A percentile compares a stretch with the other conserved stretches of the same genome.
Conservation (phyloP, 2,888 invertebrate species). For the Mactromeris polynyma region DNA sequence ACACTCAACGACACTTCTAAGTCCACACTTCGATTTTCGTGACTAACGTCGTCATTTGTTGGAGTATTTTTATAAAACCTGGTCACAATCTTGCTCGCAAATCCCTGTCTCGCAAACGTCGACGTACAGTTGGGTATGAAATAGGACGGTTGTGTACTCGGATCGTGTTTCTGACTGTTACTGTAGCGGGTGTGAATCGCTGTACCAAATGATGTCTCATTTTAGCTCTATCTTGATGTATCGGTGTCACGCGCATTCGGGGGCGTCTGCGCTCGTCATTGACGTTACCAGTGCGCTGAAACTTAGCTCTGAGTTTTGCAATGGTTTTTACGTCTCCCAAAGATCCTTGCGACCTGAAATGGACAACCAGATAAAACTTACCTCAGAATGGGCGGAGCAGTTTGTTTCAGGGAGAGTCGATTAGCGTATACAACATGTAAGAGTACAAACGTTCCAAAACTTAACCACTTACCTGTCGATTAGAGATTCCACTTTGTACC, state of each 20-base stretch:
- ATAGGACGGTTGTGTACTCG: neutral
- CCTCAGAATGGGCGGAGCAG: too few relatives aligned
- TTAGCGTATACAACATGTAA: neutral
- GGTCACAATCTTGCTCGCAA: too few relatives aligned
- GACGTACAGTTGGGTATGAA: neutral
- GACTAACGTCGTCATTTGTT: conserved; percentile 13
- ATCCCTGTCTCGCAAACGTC: neutral
- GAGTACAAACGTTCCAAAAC: neutral
- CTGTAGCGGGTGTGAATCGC: neutral
- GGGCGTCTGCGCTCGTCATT: neutral
- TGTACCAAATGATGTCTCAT: neutral
- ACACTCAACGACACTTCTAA: too few relatives aligned
- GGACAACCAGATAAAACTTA: neutral
- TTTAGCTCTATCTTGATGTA: neutral
- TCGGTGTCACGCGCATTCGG: neutral
- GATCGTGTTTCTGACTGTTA: neutral
- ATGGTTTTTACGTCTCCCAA: conserved; percentile 27
- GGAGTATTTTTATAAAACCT: too few relatives aligned
- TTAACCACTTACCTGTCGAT: neutral
- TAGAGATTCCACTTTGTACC: conserved; percentile 13
- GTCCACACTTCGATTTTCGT: too few relatives aligned
- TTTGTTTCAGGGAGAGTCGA: too few relatives aligned
- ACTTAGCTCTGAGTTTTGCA: neutral
- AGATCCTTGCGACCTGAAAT: conserved; percentile 1
- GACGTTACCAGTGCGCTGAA: conserved; percentile 4